These are phyloP conservation scores for Abrostola triplasia DNA, from an alignment of 2,888 invertebrate genomes.

Conservation along the genomic window DNA sequence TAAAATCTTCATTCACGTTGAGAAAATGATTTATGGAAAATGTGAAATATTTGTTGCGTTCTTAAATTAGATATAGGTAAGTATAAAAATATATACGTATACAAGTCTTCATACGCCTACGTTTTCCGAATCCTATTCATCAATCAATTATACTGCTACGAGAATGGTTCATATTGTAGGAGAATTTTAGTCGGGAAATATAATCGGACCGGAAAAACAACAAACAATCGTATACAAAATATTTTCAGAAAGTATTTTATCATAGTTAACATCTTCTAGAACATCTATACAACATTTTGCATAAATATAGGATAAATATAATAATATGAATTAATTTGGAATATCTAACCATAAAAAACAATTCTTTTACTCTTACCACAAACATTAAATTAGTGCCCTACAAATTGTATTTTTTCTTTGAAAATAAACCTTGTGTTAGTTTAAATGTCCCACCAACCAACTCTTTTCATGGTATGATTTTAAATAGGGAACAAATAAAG, in stretches of 20 bases:
- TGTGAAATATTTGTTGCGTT: no score
- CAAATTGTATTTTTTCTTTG: no score
- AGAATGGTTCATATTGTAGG: slow-evolving; percentile 24
- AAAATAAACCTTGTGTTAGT: no score
- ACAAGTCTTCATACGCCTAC: no score
- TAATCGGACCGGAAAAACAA: slow-evolving; percentile 20
- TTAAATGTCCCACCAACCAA: no score
- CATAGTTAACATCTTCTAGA: slow-evolving; percentile 15
- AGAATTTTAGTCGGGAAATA: slow-evolving; percentile 18
- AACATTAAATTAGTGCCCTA: slow-evolving; percentile 9
- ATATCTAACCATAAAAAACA: slow-evolving; percentile 14
- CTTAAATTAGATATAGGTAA: no score
- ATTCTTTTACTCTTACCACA: no score
- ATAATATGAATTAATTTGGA: slow-evolving; percentile 24
- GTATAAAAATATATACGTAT: no score
- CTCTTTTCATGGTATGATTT: slow-evolving; percentile 21
- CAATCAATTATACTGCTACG: slow-evolving; percentile 8
- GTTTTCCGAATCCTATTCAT: no score
- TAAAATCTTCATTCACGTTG: no score
- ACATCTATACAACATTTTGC: slow-evolving; percentile 28
- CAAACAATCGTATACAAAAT: slow-evolving; percentile 20
- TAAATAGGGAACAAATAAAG: slow-evolving; percentile 57
- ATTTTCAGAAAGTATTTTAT: no score
- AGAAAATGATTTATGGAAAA: no score
- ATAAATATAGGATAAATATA: slow-evolving; percentile 33